A percentile compares a stretch with the other conserved stretches of the same genome.
Evolutionary conservation across 2,113 vertebrate genomes (phyloP).

Genomic region (Perca fluviatilis): DNA sequence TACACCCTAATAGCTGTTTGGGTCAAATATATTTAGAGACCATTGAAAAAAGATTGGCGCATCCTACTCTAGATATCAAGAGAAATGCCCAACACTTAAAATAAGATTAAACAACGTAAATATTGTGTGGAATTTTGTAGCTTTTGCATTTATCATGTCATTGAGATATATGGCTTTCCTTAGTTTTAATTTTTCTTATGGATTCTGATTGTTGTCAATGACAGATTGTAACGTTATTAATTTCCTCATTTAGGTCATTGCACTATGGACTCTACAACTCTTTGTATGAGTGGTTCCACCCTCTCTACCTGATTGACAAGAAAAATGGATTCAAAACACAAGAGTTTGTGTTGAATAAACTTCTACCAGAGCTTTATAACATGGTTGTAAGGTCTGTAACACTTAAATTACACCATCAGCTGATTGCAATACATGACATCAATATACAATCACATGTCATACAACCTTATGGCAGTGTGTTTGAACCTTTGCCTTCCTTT

Average conservation of each 20-base stretch:
- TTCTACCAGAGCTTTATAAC: slow-evolving; percentile 91
- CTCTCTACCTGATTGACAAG: slow-evolving; percentile 93
- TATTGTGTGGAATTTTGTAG: neutral
- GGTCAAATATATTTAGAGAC: no score
- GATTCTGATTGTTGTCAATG: neutral
- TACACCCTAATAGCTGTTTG: no score
- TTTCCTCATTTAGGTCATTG: slow-evolving; percentile 84
- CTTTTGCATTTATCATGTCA: neutral
- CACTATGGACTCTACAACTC: slow-evolving; percentile 95
- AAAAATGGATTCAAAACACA: slow-evolving; percentile 90
- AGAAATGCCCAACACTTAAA: neutral
- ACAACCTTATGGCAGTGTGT: neutral
- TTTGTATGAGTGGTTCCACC: slow-evolving; percentile 95
- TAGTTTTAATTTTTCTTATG: neutral
- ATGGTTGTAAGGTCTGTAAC: slow-evolving; percentile 90
- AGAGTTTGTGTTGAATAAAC: slow-evolving; percentile 88
- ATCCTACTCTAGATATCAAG: neutral
- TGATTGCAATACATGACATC: neutral
- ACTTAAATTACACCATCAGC: neutral
- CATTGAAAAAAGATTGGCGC: neutral
- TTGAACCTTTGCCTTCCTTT: neutral
- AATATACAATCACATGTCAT: neutral
- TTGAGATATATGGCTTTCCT: neutral
- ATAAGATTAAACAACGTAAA: neutral
- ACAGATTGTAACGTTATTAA: neutral